Evolutionary conservation across 92 coral and sea anemone species (phyloP).

Genomic region (Porites cylindrica): DNA sequence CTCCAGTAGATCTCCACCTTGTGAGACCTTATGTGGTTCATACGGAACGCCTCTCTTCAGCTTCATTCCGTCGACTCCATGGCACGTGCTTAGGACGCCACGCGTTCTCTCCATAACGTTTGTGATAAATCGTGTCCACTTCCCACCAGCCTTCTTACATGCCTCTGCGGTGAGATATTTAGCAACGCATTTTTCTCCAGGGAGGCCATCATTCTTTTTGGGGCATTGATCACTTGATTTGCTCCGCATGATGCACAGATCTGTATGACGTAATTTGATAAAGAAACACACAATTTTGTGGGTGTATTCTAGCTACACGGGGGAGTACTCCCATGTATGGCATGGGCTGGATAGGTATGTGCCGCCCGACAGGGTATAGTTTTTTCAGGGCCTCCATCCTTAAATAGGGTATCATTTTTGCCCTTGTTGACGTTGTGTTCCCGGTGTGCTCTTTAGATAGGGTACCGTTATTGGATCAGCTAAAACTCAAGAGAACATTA

Average conservation of each 20-base stretch:
- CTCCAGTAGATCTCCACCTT: conserved; percentile 23
- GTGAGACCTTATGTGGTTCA: conserved; percentile 26
- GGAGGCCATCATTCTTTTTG: neutral
- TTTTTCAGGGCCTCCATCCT: neutral
- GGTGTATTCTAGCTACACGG: too few relatives aligned
- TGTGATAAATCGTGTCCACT: conserved; percentile 38
- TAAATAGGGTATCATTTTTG: neutral
- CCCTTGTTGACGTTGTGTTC: neutral
- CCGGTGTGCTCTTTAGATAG: neutral
- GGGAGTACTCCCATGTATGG: too few relatives aligned
- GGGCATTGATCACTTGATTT: conserved; percentile 14
- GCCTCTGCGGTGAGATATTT: conserved; percentile 13
- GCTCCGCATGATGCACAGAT: conserved; percentile 36
- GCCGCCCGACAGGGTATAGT: too few relatives aligned
- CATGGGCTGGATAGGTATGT: too few relatives aligned
- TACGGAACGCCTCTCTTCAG: conserved; percentile 30
- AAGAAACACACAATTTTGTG: too few relatives aligned
- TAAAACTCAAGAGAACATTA: neutral
- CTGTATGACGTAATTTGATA: neutral
- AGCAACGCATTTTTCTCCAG: conserved; percentile 24
- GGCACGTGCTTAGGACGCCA: conserved; percentile 23
- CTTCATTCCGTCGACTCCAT: neutral
- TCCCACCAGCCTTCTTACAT: conserved; percentile 1
- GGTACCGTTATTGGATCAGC: too few relatives aligned
- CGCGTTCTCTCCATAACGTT: conserved; percentile 28